phyloP scores from a whole-genome alignment of 2,113 vertebrate species.

The Eudorcas thomsonii region DNA sequence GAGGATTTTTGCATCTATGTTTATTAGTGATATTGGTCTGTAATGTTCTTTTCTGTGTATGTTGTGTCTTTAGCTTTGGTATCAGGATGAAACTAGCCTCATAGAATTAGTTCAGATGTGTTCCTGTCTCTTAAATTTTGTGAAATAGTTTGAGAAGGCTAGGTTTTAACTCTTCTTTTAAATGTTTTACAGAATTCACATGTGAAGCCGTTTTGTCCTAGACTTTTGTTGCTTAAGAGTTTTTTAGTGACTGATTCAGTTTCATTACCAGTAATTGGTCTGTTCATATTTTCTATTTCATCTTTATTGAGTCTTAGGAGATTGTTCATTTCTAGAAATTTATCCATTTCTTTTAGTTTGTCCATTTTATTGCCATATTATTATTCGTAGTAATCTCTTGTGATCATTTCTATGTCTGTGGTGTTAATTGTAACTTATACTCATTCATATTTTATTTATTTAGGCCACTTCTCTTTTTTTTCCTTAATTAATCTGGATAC shows the following conservation, averaged over 20 bases:
- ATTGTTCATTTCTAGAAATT: neutral
- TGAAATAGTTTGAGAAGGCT: neutral
- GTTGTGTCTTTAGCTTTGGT: neutral
- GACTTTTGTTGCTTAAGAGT: neutral
- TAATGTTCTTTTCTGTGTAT: neutral
- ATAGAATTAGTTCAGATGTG: neutral
- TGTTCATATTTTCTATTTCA: neutral
- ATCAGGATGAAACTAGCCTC: neutral
- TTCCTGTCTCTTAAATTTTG: neutral
- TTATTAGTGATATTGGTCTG: neutral
- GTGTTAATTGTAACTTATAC: neutral
- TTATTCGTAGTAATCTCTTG: neutral
- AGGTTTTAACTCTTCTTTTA: neutral
- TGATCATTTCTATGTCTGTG: neutral
- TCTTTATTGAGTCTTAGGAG: neutral
- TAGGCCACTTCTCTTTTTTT: neutral
- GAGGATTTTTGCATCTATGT: neutral
- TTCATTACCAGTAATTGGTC: neutral
- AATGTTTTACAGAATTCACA: neutral
- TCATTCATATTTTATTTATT: neutral
- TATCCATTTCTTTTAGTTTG: neutral
- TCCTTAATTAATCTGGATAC: neutral
- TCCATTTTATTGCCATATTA: neutral
- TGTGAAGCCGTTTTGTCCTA: neutral
- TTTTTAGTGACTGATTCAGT: neutral